Conservation (phyloP, 2,888 invertebrate genomes). For the Dendrolimus pini region DNA sequence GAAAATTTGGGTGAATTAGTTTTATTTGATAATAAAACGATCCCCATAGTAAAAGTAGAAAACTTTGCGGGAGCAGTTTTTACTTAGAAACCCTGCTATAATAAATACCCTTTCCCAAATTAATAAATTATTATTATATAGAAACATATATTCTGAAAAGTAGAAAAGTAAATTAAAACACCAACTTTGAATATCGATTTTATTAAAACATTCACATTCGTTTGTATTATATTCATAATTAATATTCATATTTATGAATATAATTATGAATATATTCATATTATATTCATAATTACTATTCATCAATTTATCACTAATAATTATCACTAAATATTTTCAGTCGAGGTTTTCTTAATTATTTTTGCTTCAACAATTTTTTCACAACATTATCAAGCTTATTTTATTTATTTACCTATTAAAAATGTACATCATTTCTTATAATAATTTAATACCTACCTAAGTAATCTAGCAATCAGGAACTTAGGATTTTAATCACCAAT, state of each 20-base stretch:
- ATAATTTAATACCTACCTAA: not conserved
- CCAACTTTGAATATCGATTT: slow-evolving; percentile 20
- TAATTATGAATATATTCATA: not conserved
- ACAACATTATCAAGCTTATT: not conserved
- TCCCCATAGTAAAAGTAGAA: no score
- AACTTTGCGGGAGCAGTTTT: no score
- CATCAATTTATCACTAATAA: not conserved
- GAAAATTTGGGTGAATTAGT: no score
- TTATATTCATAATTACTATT: slow-evolving; percentile 5
- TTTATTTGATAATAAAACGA: no score
- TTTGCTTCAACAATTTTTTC: not conserved
- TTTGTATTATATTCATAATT: slow-evolving; percentile 5
- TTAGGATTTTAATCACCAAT: not conserved
- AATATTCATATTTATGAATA: not conserved
- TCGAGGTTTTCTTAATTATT: not conserved
- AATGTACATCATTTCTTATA: not conserved
- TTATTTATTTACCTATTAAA: no score
- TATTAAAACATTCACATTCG: slow-evolving; percentile 60
- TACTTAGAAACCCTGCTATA: no score
- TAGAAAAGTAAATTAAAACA: not conserved
- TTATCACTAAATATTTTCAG: not conserved
- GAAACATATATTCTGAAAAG: no score
- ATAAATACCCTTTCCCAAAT: no score
- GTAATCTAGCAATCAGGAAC: not conserved
- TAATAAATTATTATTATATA: no score